A percentile compares a stretch with the other conserved stretches of the same genome.
Evolutionary conservation across 1,140 invertebrate species (phyloP).

Genomic region (Penaeus chinensis): DNA sequence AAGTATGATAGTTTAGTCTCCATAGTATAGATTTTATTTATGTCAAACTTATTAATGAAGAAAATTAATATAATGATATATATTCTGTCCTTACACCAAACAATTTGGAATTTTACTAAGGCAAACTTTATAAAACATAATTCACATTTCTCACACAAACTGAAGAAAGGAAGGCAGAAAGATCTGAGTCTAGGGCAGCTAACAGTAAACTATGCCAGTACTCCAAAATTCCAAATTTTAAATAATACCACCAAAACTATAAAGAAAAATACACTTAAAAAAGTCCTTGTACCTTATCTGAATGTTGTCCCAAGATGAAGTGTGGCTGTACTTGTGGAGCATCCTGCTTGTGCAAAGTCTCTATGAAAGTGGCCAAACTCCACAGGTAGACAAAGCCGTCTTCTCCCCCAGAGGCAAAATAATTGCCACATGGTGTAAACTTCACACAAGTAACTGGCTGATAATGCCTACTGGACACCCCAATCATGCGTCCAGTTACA

Average conservation of each 20-base stretch:
- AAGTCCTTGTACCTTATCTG: slow-evolving; percentile 37
- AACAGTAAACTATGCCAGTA: too few species aligned
- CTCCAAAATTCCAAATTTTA: too few species aligned
- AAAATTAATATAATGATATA: too few species aligned
- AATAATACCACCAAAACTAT: neutral
- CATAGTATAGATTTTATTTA: too few species aligned
- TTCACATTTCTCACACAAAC: too few species aligned
- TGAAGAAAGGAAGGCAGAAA: too few species aligned
- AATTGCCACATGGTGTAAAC: slow-evolving; percentile 58
- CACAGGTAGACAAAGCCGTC: slow-evolving; percentile 59
- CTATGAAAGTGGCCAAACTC: slow-evolving; percentile 37
- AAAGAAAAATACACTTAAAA: neutral
- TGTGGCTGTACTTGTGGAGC: slow-evolving; percentile 44
- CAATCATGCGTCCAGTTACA: slow-evolving; percentile 43
- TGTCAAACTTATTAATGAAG: too few species aligned
- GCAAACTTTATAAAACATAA: neutral
- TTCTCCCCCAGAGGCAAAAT: slow-evolving; percentile 54
- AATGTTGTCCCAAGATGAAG: slow-evolving; percentile 52
- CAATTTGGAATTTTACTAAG: too few species aligned
- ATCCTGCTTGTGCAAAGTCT: slow-evolving; percentile 41
- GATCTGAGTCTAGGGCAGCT: too few species aligned
- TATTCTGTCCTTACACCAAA: too few species aligned
- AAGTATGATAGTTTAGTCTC: too few species aligned
- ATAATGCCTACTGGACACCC: slow-evolving; percentile 47
- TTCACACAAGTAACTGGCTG: slow-evolving; percentile 42